Conservation (phyloP, 2,888 invertebrate genomes). For the Himalopsyche anomala region DNA sequence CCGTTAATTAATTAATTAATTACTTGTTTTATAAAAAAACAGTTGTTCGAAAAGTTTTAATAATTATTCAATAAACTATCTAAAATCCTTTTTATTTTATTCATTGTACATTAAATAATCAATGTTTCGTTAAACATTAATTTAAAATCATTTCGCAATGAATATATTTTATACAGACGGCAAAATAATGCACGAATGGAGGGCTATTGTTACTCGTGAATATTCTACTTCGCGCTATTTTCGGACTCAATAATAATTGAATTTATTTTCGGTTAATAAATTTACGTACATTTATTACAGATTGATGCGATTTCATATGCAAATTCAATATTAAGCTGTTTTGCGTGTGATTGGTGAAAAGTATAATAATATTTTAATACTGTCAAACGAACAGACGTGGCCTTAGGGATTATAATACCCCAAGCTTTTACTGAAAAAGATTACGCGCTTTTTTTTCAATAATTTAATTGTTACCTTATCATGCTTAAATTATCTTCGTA, state of each 20-base stretch:
- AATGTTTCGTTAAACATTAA: no score
- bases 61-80: no score
- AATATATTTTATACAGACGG: not conserved
- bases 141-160: not conserved
- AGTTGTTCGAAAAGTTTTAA: no score
- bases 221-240: not conserved
- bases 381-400: not conserved
- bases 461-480: no score
- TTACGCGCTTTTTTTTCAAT: no score
- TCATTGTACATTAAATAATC: no score
- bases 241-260: constrained; percentile 18
- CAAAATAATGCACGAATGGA: not conserved
- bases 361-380: constrained; percentile 36
- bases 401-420: not conserved
- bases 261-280: constrained; percentile 51
- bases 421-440: not conserved
- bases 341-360: constrained; percentile 57
- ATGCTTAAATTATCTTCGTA: no score
- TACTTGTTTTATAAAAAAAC: no score
- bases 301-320: constrained; percentile 59
- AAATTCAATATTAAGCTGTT: constrained; percentile 60
- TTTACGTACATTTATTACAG: constrained; percentile 50
- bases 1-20: no score
- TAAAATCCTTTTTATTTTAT: no score
- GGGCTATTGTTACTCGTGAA: not conserved